Evolutionary conservation across 2,797 vertebrate genomes (phyloP), one percentile per base, ranked within the genome.

Genomic region (Anguilla anguilla): DNA sequence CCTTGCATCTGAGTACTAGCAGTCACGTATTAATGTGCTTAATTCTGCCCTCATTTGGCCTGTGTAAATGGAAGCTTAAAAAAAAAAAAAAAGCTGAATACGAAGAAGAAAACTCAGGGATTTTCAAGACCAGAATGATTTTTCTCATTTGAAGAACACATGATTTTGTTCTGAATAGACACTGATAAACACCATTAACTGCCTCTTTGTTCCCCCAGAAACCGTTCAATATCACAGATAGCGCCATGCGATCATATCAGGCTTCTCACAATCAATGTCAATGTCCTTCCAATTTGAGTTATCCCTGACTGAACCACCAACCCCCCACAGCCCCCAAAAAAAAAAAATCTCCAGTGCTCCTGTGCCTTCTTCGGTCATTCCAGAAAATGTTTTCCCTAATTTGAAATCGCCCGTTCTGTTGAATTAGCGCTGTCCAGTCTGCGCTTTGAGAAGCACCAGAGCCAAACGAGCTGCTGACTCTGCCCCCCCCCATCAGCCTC

Each of bases 341-440:
- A 19, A 25, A n/a, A 6, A 5, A n/a, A 7, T 25, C 61, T 67
- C 61, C 22, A 19, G 17, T 15, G 17, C 4, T 59, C 57, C 17
- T 59, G 57, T 67, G 61, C 22, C 61, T n/a, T 67, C 22, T 67
- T 67, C n/a, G 28, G 28, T 31, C 0, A 39, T 31, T 13, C 13
- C 31, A 74, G 69, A 39, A 74, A 35, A 39, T n/a, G 51, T 84
- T 51, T 19, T 51, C 49, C 31, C 51, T 28, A 31, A 31, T 83
- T 22, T 84, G n/a, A 9, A 74, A 74, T 74, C 31, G 3, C 7
- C 31, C 35, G 1, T 22, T 81, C 55, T 17, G 57, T 61, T 74
- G 53, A 9, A 74, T 67, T 69, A 88, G 79, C 90, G 89, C 74
- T 59, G 86, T 77, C 85, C 43, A 89, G 87, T 89, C 5, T 19